A percentile compares a stretch with the other conserved stretches of the same genome.
Conservation (phyloP, 2,888 invertebrate genomes). For the Lysandra coridon region DNA sequence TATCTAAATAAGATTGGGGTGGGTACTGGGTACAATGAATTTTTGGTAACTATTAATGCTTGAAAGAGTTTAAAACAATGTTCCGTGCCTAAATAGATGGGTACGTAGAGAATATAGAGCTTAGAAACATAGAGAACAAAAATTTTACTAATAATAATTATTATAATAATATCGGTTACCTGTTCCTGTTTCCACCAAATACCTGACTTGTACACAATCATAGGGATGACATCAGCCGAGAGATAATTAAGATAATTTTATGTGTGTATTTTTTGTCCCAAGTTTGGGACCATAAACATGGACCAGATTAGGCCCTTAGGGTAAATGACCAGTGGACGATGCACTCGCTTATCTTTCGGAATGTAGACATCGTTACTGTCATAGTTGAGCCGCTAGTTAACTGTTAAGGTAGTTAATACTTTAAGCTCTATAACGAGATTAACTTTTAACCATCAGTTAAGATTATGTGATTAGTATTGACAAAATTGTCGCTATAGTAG, state of each 20-base stretch:
- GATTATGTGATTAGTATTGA: background rate
- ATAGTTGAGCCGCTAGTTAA: background rate
- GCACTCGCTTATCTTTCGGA: background rate
- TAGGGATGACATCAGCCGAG: background rate
- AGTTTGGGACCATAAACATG: background rate
- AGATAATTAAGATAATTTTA: background rate
- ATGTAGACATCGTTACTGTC: background rate
- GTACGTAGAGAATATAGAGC: too few relatives aligned
- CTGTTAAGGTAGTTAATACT: background rate
- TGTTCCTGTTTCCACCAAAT: background rate
- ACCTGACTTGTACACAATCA: background rate
- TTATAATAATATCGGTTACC: background rate
- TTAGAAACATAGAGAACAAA: too few relatives aligned
- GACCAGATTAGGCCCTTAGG: background rate
- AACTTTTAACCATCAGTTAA: background rate
- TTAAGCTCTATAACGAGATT: background rate
- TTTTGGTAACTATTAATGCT: too few relatives aligned
- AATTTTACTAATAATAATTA: too few relatives aligned
- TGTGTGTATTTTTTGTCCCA: background rate
- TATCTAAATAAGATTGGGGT: background rate
- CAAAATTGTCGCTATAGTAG: too few relatives aligned
- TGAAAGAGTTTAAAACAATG: too few relatives aligned
- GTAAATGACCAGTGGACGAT: constrained; percentile 11
- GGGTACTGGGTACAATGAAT: too few relatives aligned
- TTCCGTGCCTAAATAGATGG: too few relatives aligned